Percentiles rank a stretch among this genome's conserved stretches.
phyloP scores from a whole-genome alignment of 2,113 vertebrate genomes.

The Gallinago paraguaiae region DNA sequence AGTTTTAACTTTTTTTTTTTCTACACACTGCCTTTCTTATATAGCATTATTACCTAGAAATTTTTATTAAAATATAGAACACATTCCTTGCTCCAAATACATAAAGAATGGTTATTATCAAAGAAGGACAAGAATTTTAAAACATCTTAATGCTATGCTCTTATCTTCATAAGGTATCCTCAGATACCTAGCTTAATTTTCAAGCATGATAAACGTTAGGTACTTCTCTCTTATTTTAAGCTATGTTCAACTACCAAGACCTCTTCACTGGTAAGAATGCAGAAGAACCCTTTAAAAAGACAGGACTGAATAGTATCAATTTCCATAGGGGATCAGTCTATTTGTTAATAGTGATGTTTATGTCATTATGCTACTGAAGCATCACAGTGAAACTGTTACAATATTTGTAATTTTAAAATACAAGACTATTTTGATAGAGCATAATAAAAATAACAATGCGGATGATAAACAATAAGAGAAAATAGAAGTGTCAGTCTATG shows the following conservation, averaged over 20 bases:
- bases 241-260: neutral
- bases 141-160: neutral
- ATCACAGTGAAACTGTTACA: neutral
- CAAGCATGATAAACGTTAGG: neutral
- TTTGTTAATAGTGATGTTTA: neutral
- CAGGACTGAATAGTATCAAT: neutral
- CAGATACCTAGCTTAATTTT: neutral
- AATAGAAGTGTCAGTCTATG: neutral
- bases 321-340: neutral
- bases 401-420: neutral
- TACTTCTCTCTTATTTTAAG: neutral
- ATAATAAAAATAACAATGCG: neutral
- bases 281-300: neutral
- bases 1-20: neutral
- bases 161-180: neutral
- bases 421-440: neutral
- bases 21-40: neutral
- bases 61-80: neutral
- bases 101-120: neutral
- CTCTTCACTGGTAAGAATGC: neutral
- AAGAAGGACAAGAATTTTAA: neutral
- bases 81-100: neutral
- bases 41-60: neutral
- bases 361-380: neutral
- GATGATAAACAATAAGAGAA: neutral